These are phyloP conservation scores for Elysia crispata DNA, from an alignment of 2,888 invertebrate species.

Conservation along the genomic window DNA sequence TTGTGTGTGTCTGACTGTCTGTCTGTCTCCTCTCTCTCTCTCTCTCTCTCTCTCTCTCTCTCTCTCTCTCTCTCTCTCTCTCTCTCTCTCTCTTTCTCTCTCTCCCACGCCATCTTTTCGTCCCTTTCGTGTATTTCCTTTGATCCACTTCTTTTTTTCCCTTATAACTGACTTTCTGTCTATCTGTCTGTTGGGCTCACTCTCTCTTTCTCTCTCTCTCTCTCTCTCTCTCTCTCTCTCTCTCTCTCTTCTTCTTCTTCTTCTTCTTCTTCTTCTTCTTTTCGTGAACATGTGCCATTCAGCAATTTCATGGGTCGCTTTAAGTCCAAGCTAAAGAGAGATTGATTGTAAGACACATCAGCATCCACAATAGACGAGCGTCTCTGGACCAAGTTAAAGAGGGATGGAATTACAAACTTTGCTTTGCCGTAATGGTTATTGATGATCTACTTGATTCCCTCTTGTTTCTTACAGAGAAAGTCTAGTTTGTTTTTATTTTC, in stretches of 20 bases:
- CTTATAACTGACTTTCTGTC: background rate
- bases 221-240: background rate
- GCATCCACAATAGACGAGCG: too few species aligned
- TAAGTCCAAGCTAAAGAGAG: too few species aligned
- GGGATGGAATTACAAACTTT: too few species aligned
- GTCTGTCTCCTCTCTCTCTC: constrained; percentile 3
- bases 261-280: background rate
- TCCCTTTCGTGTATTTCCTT: background rate
- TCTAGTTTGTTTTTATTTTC: too few species aligned
- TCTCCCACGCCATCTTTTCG: too few species aligned
- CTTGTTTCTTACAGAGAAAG: too few species aligned
- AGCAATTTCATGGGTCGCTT: too few species aligned
- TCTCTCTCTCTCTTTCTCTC: background rate
- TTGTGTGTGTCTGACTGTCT: background rate
- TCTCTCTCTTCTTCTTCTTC: background rate
- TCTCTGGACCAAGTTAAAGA: too few species aligned
- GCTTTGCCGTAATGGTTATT: too few species aligned
- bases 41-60: constrained; percentile 3
- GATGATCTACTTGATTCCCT: too few species aligned
- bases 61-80: background rate
- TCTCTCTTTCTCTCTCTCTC: background rate
- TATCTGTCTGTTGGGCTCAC: background rate
- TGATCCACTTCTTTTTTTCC: background rate
- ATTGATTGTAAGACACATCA: too few species aligned
- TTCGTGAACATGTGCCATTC: background rate